Conservation (phyloP, 2,797 vertebrate species). For the Hypotaenidia okinawae region DNA sequence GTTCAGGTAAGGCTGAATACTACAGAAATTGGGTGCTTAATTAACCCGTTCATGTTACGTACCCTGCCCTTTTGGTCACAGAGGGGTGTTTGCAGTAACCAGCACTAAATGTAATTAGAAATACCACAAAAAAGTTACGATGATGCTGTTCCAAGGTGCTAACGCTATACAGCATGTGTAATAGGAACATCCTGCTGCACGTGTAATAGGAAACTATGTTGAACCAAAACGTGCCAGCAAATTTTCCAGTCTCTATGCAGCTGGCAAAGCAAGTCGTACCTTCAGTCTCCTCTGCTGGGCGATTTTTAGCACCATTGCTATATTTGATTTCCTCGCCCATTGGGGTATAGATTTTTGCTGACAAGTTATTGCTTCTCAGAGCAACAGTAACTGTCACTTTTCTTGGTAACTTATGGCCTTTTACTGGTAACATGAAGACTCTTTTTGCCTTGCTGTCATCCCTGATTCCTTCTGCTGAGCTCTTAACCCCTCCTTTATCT, state of each 20-base stretch:
- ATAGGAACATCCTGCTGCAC: not conserved
- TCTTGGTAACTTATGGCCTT: conserved; percentile 6
- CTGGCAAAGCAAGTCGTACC: not conserved
- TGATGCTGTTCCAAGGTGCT: not conserved
- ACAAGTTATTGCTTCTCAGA: conserved; percentile 55
- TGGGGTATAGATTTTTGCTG: conserved; percentile 54
- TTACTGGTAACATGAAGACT: not conserved
- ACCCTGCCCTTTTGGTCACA: conserved; percentile 11
- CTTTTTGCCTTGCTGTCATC: conserved; percentile 48
- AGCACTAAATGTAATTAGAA: conserved; percentile 22
- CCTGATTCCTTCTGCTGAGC: conserved; percentile 14
- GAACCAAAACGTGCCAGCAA: not conserved
- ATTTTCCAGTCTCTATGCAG: not conserved
- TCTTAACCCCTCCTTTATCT: conserved; percentile 42
- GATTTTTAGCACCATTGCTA: conserved; percentile 35
- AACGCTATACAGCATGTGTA: not conserved
- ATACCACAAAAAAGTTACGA: not conserved
- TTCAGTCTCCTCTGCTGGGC: conserved; percentile 34
- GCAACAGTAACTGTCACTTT: conserved; percentile 49
- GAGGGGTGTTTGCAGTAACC: not conserved
- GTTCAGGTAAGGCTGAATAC: not conserved
- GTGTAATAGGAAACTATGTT: not conserved
- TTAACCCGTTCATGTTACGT: not conserved
- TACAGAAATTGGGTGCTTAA: conserved; percentile 29
- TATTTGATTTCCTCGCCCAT: conserved; percentile 54